Evolutionary conservation across 2,797 vertebrate genomes (phyloP), one percentile per base, ranked within the genome.

Genomic region (Argya squamiceps): DNA sequence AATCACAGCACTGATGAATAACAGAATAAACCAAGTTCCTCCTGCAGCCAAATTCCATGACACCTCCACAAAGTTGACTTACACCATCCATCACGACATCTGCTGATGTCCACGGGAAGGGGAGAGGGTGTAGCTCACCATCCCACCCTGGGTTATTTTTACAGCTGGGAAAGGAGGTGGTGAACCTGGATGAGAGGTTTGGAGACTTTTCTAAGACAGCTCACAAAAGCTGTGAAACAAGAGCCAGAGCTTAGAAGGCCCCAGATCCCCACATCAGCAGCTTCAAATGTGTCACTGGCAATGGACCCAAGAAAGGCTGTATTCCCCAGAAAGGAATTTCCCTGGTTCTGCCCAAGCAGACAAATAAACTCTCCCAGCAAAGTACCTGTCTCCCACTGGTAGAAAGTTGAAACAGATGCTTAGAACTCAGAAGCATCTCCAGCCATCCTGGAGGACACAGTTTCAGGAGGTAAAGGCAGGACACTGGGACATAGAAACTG

Each of bases 121-220:
- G 59, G 77, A 95, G 83, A 90, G 92, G 73, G 56, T 88, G 77
- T 69, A 87, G 53, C 26, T 77, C 84, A 91, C 63, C 4, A 4
- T 96, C 87, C 44, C 81, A 95, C 85, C 73, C 87, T 84, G 52
- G 55, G 94, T 96, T 97, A 96, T 97, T 97, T 97, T 97, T 89
- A 96, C 96, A 97, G 96, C 95, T 97, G 96, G 89, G 76, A 91
- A 78, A 93, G 83, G 70, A 90, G 73, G 69, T 84, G 80, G 92
- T 83, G 88, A 88, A 80, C 88, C 91, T 94, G 93, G 89, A 89
- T 0, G 1, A 93, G 67, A 95, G 39, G 58, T 56, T 52, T 87
- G 78, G 44, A 89, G 71, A 69, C 50, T 92, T 92, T 91, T 95
- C 78, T 88, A 97, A 92, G 52, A 50, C 82, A 93, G 64, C 52